phyloP scores from a whole-genome alignment of 2,888 invertebrate species.

The Drosophila kanekoi region DNA sequence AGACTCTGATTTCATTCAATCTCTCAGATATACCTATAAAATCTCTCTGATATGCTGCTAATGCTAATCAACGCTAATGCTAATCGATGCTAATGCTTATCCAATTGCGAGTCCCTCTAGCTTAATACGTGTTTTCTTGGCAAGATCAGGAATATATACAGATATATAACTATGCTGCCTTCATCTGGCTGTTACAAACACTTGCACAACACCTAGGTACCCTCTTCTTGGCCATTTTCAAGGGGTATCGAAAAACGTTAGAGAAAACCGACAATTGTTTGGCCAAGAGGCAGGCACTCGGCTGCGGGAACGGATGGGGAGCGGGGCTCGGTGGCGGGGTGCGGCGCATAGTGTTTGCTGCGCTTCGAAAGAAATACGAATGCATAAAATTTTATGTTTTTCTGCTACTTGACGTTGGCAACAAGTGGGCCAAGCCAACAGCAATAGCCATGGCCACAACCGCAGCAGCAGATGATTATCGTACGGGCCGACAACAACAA shows the following conservation, averaged over 20 bases:
- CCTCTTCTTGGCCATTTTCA: background rate
- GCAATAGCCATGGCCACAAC: constrained; percentile 77
- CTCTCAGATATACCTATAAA: too few species aligned
- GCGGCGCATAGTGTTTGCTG: constrained; percentile 49
- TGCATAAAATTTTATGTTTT: constrained; percentile 81
- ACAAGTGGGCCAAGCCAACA: constrained; percentile 76
- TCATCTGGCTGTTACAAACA: too few species aligned
- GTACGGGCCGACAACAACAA: constrained; percentile 42
- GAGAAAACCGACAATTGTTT: constrained; percentile 82
- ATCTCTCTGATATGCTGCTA: too few species aligned
- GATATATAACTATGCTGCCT: too few species aligned
- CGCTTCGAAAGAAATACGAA: constrained; percentile 82
- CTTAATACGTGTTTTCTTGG: too few species aligned
- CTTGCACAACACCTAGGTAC: background rate
- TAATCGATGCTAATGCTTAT: too few species aligned
- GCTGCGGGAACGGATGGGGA: background rate
- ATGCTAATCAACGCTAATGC: too few species aligned
- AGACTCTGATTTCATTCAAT: too few species aligned
- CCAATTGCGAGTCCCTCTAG: too few species aligned
- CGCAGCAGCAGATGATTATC: constrained; percentile 75
- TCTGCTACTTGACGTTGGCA: constrained; percentile 79
- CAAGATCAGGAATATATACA: too few species aligned
- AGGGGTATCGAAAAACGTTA: constrained; percentile 56
- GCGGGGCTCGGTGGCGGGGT: background rate
- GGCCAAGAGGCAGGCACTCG: constrained; percentile 28